Percentiles rank a stretch among this genome's conserved stretches.
These are phyloP conservation scores for Trialeurodes vaporariorum DNA, from an alignment of 1,140 invertebrate species.

Conservation along the genomic window DNA sequence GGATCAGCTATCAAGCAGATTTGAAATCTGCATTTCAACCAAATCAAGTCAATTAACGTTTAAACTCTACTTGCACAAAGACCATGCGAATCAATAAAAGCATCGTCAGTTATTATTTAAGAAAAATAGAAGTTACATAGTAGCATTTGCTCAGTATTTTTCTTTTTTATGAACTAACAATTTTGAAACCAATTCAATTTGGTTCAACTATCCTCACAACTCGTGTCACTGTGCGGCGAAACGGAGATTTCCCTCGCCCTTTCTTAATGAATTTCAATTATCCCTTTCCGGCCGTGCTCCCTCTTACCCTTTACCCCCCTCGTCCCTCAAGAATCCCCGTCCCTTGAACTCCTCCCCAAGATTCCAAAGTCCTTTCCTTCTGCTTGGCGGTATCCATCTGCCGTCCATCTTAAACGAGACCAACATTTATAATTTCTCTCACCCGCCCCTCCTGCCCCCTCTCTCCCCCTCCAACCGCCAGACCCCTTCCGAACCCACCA, in stretches of 20 bases:
- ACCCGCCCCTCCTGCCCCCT: too few species aligned
- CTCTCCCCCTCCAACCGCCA: too few species aligned
- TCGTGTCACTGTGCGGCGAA: not conserved
- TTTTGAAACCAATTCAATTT: too few species aligned
- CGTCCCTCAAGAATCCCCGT: not conserved
- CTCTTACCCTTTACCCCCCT: not conserved
- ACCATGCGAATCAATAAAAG: not conserved
- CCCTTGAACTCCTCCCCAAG: not conserved
- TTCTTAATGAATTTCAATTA: not conserved
- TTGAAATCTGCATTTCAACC: too few species aligned
- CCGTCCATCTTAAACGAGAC: not conserved
- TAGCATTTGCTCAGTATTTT: too few species aligned
- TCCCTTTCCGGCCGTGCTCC: not conserved
- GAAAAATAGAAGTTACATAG: too few species aligned
- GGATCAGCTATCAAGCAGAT: too few species aligned
- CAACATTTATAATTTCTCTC: too few species aligned
- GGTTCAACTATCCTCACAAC: not conserved
- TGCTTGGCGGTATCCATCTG: not conserved
- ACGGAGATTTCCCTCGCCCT: not conserved
- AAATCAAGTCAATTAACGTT: not conserved
- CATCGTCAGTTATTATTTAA: too few species aligned
- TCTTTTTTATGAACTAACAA: too few species aligned
- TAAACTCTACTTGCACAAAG: not conserved
- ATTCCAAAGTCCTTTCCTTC: not conserved
- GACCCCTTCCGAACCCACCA: too few species aligned